phyloP scores from a whole-genome alignment of 2,113 vertebrate species.

The Neotoma lepida region DNA sequence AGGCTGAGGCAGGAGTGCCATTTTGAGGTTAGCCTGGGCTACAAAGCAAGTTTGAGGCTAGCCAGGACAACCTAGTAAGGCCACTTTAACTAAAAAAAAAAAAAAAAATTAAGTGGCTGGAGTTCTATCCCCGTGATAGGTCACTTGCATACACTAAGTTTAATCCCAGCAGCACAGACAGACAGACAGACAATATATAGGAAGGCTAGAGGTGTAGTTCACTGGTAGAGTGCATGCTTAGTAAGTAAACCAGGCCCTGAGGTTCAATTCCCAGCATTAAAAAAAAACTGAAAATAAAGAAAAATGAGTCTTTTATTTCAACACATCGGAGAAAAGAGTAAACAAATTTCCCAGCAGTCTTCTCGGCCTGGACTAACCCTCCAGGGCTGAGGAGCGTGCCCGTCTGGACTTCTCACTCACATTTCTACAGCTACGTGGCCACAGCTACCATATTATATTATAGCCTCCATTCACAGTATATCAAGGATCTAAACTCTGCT shows the following conservation, averaged over 20 bases:
- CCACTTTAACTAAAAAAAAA: neutral
- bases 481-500: neutral
- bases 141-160: neutral
- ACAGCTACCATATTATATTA: neutral
- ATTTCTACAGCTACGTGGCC: neutral
- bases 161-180: neutral
- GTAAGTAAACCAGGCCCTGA: neutral
- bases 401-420: conserved; percentile 11
- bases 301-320: conserved; percentile 1
- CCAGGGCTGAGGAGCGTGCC: neutral
- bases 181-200: neutral
- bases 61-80: neutral
- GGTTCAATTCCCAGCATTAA: neutral
- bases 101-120: neutral
- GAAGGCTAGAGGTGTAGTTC: neutral
- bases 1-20: neutral
- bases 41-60: neutral
- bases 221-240: neutral
- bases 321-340: neutral
- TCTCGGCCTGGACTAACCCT: neutral
- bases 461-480: neutral
- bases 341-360: neutral
- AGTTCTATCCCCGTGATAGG: neutral
- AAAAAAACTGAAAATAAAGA: neutral
- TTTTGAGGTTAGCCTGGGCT: neutral